phyloP scores from a whole-genome alignment of 1,140 invertebrate genomes.

The Papilio dardanus region DNA sequence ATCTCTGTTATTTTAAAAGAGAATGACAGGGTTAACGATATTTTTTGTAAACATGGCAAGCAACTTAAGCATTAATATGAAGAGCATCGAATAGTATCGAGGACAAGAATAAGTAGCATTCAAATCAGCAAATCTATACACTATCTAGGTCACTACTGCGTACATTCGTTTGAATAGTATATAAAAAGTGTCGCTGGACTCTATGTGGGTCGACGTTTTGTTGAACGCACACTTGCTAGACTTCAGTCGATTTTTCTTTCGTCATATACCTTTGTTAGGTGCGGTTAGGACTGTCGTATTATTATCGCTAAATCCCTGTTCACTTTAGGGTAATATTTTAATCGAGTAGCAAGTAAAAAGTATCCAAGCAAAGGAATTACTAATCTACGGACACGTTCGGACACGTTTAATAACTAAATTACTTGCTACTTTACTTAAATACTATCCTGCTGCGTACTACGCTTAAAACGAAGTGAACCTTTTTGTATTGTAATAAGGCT shows the following conservation, averaged over 20 bases:
- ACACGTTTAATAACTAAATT: too few species aligned
- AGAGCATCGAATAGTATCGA: neutral
- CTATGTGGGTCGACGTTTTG: neutral
- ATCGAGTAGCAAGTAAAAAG: too few species aligned
- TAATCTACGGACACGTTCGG: too few species aligned
- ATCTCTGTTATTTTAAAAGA: too few species aligned
- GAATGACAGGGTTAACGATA: too few species aligned
- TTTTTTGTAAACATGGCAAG: neutral
- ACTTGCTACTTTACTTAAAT: too few species aligned
- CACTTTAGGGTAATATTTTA: too few species aligned
- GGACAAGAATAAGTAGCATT: neutral
- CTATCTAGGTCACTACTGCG: neutral
- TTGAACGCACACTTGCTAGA: neutral
- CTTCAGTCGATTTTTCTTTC: neutral
- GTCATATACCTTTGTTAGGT: neutral
- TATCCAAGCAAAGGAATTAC: too few species aligned
- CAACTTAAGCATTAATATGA: neutral
- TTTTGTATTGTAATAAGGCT: too few species aligned
- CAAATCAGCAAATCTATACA: constrained; percentile 3
- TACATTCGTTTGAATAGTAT: neutral
- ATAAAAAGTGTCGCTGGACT: constrained; percentile 6
- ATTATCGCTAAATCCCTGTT: too few species aligned
- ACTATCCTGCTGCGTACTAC: too few species aligned
- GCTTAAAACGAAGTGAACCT: too few species aligned
- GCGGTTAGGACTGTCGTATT: neutral